A percentile compares a stretch with the other conserved stretches of the same genome.
These are phyloP conservation scores for Todus mexicanus DNA, from an alignment of 2,797 vertebrate genomes.

Conservation along the genomic window DNA sequence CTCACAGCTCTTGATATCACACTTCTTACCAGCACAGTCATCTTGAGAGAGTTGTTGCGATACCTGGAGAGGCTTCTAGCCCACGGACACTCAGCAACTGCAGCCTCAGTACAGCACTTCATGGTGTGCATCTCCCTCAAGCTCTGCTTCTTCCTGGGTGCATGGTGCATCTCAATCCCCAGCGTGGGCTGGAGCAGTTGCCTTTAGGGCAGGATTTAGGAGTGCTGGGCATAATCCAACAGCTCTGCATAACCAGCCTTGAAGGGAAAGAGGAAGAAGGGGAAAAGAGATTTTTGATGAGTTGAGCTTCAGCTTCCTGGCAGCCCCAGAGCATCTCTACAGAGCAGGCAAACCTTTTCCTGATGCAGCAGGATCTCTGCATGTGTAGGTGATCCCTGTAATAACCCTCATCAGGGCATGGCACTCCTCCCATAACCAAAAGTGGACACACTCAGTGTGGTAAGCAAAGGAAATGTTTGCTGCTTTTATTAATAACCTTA, in stretches of 20 bases:
- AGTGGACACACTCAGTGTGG: background rate
- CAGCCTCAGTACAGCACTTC: rapidly evolving
- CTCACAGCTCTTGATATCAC: background rate
- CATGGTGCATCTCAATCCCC: rapidly evolving
- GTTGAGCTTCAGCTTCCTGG: background rate
- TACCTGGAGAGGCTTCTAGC: background rate
- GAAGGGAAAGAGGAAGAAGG: background rate
- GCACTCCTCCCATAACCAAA: background rate
- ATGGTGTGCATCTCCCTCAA: background rate
- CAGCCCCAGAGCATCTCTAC: background rate
- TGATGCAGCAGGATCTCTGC: background rate
- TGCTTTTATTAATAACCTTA: background rate
- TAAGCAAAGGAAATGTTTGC: background rate
- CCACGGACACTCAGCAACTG: background rate
- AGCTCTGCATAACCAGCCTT: background rate
- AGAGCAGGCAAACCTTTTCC: background rate
- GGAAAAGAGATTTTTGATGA: background rate
- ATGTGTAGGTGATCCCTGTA: background rate
- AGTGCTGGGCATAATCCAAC: background rate
- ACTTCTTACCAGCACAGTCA: background rate
- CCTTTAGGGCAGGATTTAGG: background rate
- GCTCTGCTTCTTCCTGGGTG: background rate
- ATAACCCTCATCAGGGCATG: background rate
- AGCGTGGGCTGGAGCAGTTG: rapidly evolving
- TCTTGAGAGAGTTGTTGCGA: background rate